Evolutionary conservation across 2,113 vertebrate species (phyloP).

Genomic region (Nannospalax galili): DNA sequence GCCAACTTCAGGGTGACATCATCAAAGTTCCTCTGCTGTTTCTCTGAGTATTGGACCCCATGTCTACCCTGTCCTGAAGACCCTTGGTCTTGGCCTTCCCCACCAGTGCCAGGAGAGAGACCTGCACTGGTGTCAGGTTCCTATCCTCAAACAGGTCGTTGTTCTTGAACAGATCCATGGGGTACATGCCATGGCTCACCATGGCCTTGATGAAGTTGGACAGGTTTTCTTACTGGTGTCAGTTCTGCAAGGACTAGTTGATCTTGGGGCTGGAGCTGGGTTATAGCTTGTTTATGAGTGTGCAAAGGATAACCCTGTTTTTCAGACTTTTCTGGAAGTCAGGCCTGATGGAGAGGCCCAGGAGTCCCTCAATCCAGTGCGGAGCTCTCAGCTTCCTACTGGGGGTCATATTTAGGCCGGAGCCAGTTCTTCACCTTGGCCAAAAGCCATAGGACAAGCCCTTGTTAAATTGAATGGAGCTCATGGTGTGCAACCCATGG

Average conservation of each 20-base stretch:
- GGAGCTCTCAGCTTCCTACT: conserved; percentile 94
- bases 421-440: too few species aligned
- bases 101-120: conserved; percentile 92
- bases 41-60: conserved; percentile 96
- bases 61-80: conserved; percentile 90
- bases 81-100: conserved; percentile 97
- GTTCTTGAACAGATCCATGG: conserved; percentile 95
- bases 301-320: conserved; percentile 93
- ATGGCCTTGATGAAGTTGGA: conserved; percentile 95
- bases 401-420: conserved; percentile 94
- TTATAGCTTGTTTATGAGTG: conserved; percentile 93
- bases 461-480: too few species aligned
- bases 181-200: conserved; percentile 92
- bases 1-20: conserved; percentile 94
- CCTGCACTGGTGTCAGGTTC: conserved; percentile 97
- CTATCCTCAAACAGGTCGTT: conserved; percentile 96
- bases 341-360: conserved; percentile 88
- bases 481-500: too few species aligned
- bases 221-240: conserved; percentile 98
- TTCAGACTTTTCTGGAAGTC: conserved; percentile 97
- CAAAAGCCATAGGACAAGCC: too few species aligned
- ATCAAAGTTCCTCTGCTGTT: conserved; percentile 92
- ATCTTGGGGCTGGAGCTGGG: conserved; percentile 92
- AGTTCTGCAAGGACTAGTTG: conserved; percentile 92
- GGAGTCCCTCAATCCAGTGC: conserved; percentile 94